Percentiles rank a stretch among this genome's conserved stretches.
Conservation (phyloP, 2,113 vertebrate species). For the Petromus typicus region DNA sequence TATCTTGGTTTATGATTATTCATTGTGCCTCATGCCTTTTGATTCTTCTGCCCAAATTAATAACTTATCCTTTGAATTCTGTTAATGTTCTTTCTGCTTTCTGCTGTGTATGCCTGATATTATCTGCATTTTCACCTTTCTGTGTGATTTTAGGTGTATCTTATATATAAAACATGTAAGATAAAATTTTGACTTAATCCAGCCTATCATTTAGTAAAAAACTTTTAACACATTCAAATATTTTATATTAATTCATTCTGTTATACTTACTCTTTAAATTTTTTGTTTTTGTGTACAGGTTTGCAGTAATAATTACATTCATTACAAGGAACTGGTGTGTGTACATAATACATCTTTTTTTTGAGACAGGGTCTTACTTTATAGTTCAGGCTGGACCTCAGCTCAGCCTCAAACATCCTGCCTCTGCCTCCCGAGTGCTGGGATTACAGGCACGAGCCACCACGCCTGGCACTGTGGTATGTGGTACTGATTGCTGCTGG, state of each 20-base stretch:
- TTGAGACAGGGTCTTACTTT: too few species aligned
- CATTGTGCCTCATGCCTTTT: background rate
- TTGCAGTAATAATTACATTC: background rate
- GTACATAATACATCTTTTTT: background rate
- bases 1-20: background rate
- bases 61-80: slow-evolving; percentile 11
- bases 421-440: too few species aligned
- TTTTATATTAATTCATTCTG: background rate
- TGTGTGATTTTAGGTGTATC: background rate
- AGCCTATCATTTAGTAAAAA: background rate
- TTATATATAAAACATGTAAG: background rate
- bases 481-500: too few species aligned
- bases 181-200: background rate
- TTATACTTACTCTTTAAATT: background rate
- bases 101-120: too few species aligned
- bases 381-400: too few species aligned
- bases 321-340: background rate
- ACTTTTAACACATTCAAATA: background rate
- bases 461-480: too few species aligned
- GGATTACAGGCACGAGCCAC: too few species aligned
- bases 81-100: background rate
- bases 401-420: too few species aligned
- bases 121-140: background rate
- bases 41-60: background rate
- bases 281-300: background rate